These are phyloP conservation scores for Penaeus indicus DNA, from an alignment of 1,140 invertebrate genomes.

Conservation along the genomic window DNA sequence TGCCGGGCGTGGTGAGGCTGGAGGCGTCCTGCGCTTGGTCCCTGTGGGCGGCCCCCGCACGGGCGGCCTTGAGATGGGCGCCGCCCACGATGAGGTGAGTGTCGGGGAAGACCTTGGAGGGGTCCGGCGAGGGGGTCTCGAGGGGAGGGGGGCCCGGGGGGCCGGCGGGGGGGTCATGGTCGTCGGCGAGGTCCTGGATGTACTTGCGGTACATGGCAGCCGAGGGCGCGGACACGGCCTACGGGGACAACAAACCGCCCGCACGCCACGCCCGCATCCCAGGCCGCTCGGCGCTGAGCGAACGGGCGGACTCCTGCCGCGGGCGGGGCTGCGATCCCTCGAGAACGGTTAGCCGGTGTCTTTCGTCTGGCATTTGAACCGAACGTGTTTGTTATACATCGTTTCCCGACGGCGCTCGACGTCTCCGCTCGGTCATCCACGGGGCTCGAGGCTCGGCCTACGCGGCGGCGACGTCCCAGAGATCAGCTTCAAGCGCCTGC, in stretches of 20 bases:
- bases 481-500: no score
- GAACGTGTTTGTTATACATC: constrained; percentile 44
- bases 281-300: neutral
- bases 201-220: constrained; percentile 58
- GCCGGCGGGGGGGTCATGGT: neutral
- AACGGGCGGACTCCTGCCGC: neutral
- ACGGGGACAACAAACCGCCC: neutral
- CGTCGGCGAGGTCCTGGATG: constrained; percentile 42
- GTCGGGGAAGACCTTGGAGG: constrained; percentile 29
- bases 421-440: neutral
- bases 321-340: neutral
- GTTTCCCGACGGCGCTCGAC: neutral
- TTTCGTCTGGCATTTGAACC: constrained; percentile 16
- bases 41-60: constrained; percentile 37
- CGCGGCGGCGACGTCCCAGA: no score
- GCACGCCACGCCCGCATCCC: neutral
- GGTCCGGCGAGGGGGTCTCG: constrained; percentile 6
- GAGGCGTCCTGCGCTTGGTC: constrained; percentile 3
- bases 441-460: neutral
- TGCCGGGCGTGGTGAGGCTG: neutral
- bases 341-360: no score
- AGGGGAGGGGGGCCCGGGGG: neutral
- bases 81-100: constrained; percentile 50
- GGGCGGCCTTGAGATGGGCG: constrained; percentile 46
- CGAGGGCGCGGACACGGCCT: neutral